These are phyloP conservation scores for Dryocosmus kuriphilus DNA, from an alignment of 2,888 invertebrate species.

Conservation along the genomic window DNA sequence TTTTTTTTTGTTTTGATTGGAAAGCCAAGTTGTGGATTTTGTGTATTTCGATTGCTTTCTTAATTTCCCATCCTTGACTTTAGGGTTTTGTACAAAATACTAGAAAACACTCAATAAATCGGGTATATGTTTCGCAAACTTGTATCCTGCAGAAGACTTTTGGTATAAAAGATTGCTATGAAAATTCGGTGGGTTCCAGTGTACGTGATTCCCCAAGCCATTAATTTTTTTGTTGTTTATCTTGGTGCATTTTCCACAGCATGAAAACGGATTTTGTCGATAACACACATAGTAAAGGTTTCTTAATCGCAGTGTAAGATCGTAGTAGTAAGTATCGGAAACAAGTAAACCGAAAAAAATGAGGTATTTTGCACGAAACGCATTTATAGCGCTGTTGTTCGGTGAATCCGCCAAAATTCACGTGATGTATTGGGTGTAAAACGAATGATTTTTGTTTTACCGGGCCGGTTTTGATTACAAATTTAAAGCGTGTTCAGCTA, in stretches of 20 bases:
- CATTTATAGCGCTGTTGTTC: no score
- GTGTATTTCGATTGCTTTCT: neutral
- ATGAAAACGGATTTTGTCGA: constrained; percentile 13
- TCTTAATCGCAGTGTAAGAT: neutral
- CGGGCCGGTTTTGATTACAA: neutral
- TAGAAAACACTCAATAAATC: constrained; percentile 30
- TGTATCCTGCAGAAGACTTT: constrained; percentile 26
- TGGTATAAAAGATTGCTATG: constrained; percentile 34
- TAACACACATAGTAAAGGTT: neutral
- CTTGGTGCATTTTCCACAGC: constrained; percentile 34
- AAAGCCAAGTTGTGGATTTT: constrained; percentile 15
- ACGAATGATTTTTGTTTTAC: neutral
- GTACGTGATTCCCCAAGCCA: constrained; percentile 24
- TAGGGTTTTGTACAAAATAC: constrained; percentile 22
- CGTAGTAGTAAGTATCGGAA: constrained; percentile 13
- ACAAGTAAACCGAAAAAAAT: neutral
- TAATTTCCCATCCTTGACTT: neutral
- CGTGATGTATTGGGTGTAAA: no score
- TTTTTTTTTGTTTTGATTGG: constrained; percentile 6
- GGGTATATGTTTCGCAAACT: constrained; percentile 11
- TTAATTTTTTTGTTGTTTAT: constrained; percentile 43
- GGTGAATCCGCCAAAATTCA: no score
- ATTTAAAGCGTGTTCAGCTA: constrained; percentile 25
- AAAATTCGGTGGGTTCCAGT: constrained; percentile 28
- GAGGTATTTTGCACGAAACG: no score